Base-by-base conservation (phyloP, 1,140 invertebrate species). In the Bradynema listronoti region DNA sequence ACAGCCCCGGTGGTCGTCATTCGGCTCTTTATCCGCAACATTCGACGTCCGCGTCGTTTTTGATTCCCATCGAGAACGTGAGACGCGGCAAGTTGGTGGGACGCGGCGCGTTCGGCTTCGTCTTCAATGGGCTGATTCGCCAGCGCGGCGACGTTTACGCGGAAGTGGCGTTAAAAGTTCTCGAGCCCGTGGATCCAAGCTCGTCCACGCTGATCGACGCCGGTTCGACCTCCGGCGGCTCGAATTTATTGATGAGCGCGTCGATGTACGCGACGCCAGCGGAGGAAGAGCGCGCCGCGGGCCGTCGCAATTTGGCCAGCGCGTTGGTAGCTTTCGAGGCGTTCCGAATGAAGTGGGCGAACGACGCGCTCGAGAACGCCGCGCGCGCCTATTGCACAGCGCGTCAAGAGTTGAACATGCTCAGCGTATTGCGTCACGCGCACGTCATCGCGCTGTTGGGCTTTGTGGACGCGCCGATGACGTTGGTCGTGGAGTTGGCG, bases 91-190 rank as follows among this genome's bases (percentile, higher is more conserved):
- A 58, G 81, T 90, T 75, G 80, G 71, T 93, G n/a, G 94, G 94
- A 0, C 85, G 91, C 33, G 94, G 94, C 0, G 91, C 91, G 0
- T 98, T 97, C 82, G 93, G 94, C 0, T 92, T 94, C 78, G 94
- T 98, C 0, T 93, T 92, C 77, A 86, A 24, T 58, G 63, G 63
- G 32, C 56, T 55, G 19, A 25, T 46, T 19, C 87, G 73, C 91
- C 84, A 16, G 84, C 25, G 69, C 59, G 46, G 36, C 16, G 63
- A 73, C 6, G 52, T 58, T 43, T 47, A 58, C 11, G 58, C 68
- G 7, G 84, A 88, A 62, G 90, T 96, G 0, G 93, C 93, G 0
- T 86, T 96, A 79, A 97, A 97, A 80, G 90, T 93, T 84, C 78
- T 95, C 32, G 90, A 94, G 75, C 91, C 68, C 7, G 87, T 92